Evolutionary conservation across 2,888 invertebrate genomes (phyloP).

Genomic region (Gastracanthus pulcherrimus): DNA sequence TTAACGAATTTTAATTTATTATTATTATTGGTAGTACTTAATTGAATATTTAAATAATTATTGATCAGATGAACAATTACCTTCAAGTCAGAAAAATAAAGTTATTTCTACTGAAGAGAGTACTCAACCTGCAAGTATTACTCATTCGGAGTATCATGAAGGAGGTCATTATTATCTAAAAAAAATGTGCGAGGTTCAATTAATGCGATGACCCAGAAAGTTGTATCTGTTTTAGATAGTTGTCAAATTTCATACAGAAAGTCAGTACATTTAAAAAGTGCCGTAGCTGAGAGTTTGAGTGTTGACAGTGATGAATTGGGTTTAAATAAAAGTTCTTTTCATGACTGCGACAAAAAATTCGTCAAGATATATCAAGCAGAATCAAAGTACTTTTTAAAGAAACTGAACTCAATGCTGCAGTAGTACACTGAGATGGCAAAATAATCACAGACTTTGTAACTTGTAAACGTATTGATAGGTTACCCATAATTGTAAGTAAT

Average conservation of each 20-base stretch:
- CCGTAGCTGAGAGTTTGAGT: not conserved
- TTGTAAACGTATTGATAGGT: conserved; percentile 16
- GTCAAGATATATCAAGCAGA: conserved; percentile 11
- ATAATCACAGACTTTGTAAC: not conserved
- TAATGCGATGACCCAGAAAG: not conserved
- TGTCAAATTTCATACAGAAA: not conserved
- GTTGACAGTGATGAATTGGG: not conserved
- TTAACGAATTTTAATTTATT: too few species aligned
- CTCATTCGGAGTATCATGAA: not conserved
- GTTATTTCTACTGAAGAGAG: too few species aligned
- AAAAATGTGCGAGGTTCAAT: not conserved
- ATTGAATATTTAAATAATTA: too few species aligned
- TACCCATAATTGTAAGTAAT: conserved; percentile 14
- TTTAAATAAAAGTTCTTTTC: not conserved
- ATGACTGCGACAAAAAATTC: not conserved
- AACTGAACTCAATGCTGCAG: conserved; percentile 7
- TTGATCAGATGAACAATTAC: too few species aligned
- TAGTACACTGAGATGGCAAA: conserved; percentile 32
- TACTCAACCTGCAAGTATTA: not conserved
- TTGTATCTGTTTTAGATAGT: not conserved
- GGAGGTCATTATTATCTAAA: not conserved
- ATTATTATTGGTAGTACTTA: too few species aligned
- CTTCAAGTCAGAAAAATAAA: too few species aligned
- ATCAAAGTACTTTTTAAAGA: conserved; percentile 18
- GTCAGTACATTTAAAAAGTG: not conserved